A percentile compares a stretch with the other conserved stretches of the same genome.
Conservation (phyloP, 2,797 vertebrate genomes). For the Hippopotamyrus pictus region DNA sequence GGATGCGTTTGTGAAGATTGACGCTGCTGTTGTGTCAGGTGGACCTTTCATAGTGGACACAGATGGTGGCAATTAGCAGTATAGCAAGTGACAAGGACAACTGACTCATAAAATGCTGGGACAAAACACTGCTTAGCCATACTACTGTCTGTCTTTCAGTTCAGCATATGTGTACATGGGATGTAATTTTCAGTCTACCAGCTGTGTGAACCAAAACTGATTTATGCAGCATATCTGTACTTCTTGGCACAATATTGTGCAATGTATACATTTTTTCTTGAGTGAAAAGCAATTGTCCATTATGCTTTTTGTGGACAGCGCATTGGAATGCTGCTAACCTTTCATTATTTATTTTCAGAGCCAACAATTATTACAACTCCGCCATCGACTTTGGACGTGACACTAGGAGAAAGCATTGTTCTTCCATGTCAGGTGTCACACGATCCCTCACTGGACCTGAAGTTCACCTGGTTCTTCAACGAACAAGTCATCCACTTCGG, state of each 20-base stretch:
- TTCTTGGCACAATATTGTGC: background rate
- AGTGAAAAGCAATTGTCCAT: background rate
- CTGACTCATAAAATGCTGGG: background rate
- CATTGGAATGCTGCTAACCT: background rate
- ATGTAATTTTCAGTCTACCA: background rate
- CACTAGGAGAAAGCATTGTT: slow-evolving; percentile 89
- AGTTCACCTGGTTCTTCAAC: slow-evolving; percentile 95
- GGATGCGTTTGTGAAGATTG: background rate
- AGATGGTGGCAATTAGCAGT: background rate
- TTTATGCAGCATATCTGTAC: background rate
- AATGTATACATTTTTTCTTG: background rate
- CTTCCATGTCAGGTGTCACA: slow-evolving; percentile 91
- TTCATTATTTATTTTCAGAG: slow-evolving; percentile 60
- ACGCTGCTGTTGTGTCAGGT: background rate
- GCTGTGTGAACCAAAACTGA: background rate
- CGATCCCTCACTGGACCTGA: slow-evolving; percentile 82
- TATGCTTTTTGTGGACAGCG: background rate
- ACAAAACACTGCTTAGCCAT: background rate
- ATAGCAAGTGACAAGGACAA: background rate
- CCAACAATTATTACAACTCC: slow-evolving; percentile 80
- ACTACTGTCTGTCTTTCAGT: background rate
- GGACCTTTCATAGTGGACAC: background rate
- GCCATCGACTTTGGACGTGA: slow-evolving; percentile 85
- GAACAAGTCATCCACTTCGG: slow-evolving; percentile 90
- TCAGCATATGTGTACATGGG: background rate